Evolutionary conservation across 2,113 vertebrate species (phyloP).

Genomic region (Panthera uncia): DNA sequence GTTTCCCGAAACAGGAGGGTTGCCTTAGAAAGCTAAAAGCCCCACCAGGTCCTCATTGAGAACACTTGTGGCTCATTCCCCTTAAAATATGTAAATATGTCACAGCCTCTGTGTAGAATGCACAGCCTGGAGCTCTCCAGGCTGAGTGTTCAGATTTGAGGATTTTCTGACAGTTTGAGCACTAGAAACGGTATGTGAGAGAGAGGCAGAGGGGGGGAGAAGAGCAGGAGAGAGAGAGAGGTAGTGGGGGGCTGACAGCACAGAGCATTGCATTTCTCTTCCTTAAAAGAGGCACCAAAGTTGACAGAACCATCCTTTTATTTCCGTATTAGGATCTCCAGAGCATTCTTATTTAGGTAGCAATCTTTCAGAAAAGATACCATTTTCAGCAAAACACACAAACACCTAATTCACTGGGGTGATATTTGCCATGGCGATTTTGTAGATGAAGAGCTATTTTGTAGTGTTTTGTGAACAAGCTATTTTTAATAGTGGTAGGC

Average conservation of each 20-base stretch:
- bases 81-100: constrained; percentile 80
- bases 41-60: constrained; percentile 66
- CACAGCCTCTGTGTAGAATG: constrained; percentile 62
- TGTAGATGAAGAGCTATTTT: constrained; percentile 77
- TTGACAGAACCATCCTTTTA: constrained; percentile 84
- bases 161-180: constrained; percentile 76
- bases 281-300: constrained; percentile 78
- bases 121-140: constrained; percentile 70
- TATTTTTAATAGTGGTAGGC: constrained; percentile 68
- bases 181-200: neutral
- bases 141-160: constrained; percentile 73
- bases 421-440: constrained; percentile 77
- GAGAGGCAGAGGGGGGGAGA: neutral
- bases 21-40: constrained; percentile 58
- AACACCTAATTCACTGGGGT: constrained; percentile 79
- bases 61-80: constrained; percentile 71
- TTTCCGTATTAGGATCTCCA: constrained; percentile 79
- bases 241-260: constrained; percentile 59
- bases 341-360: constrained; percentile 80
- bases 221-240: neutral
- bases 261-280: constrained; percentile 75
- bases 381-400: constrained; percentile 75
- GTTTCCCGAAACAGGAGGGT: constrained; percentile 66
- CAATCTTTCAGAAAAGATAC: constrained; percentile 74
- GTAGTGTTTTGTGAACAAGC: constrained; percentile 57